Conservation (phyloP, 2,888 invertebrate genomes). For the Ichneumoninae sp. region DNA sequence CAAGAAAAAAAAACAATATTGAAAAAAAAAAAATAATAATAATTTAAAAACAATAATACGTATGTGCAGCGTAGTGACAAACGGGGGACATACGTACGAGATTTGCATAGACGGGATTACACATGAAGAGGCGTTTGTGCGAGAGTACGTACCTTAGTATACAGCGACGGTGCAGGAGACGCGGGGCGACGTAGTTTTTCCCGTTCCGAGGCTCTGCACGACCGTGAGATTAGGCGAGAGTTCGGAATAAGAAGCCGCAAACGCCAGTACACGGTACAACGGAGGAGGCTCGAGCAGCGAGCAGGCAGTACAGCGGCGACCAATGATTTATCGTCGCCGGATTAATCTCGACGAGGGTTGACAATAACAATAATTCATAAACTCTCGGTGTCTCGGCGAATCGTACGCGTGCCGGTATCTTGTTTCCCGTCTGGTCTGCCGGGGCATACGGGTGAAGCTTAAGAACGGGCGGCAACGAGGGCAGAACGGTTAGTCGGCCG, state of each 20-base stretch:
- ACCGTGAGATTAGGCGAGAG: background rate
- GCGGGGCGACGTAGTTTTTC: background rate
- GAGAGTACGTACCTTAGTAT: conserved; percentile 19
- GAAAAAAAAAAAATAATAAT: conserved; percentile 17
- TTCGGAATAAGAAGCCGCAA: background rate
- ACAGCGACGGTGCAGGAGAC: conserved; percentile 5
- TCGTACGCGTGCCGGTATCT: conserved; percentile 3
- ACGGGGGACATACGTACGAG: conserved; percentile 11
- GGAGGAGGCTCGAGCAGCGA: background rate
- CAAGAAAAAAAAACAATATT: background rate
- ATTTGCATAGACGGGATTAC: conserved; percentile 27
- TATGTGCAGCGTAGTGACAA: conserved; percentile 20
- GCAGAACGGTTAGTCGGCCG: conserved; percentile 9
- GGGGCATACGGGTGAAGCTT: background rate
- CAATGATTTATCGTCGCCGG: conserved; percentile 14
- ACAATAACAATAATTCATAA: conserved; percentile 29
- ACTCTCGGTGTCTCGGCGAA: background rate
- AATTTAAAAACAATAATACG: background rate
- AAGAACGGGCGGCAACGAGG: conserved; percentile 4
- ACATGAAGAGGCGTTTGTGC: conserved; percentile 43
- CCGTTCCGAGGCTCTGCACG: background rate
- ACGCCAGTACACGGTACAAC: background rate
- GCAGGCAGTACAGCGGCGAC: background rate
- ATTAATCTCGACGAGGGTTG: conserved; percentile 24
- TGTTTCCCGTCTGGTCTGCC: background rate